Evolutionary conservation across 2,888 invertebrate genomes (phyloP).

Genomic region (Protophormia terraenovae): DNA sequence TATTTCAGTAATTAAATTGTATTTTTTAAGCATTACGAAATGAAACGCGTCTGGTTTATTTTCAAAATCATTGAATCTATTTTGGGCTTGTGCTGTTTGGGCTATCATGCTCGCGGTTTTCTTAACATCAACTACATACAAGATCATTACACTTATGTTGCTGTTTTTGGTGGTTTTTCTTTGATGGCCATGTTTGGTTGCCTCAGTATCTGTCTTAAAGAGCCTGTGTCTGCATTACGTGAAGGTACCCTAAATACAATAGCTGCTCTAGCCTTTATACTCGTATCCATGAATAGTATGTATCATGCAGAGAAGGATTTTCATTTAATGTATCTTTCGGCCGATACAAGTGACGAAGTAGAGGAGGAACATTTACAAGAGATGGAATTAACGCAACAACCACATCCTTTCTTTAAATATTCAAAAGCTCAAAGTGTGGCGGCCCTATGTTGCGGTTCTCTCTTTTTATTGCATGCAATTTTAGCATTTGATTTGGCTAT

Average conservation of each 20-base stretch:
- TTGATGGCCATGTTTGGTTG: constrained; percentile 72
- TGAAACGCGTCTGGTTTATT: constrained; percentile 74
- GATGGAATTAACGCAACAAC: constrained; percentile 67
- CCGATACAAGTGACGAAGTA: not conserved
- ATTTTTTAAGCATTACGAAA: too few species aligned
- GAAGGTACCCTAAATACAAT: constrained; percentile 69
- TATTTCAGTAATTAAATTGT: not conserved
- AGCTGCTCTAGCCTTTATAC: constrained; percentile 68
- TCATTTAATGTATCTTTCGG: constrained; percentile 72
- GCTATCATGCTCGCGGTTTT: constrained; percentile 73
- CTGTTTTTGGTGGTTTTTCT: constrained; percentile 73
- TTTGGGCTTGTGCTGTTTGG: constrained; percentile 71
- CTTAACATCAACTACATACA: constrained; percentile 70
- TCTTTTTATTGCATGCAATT: constrained; percentile 73
- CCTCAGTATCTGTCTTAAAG: constrained; percentile 68
- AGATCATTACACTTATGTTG: constrained; percentile 74
- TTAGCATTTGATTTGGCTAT: constrained; percentile 72
- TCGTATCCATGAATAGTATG: constrained; percentile 72
- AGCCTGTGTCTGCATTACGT: constrained; percentile 65
- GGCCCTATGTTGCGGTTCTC: constrained; percentile 70
- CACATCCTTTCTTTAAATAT: constrained; percentile 73
- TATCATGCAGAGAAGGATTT: constrained; percentile 73
- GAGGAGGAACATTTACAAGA: constrained; percentile 4
- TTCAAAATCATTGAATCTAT: constrained; percentile 72
- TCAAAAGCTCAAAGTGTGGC: constrained; percentile 74